Conservation (phyloP, 2,888 invertebrate species). For the Yponomeuta cagnagella region DNA sequence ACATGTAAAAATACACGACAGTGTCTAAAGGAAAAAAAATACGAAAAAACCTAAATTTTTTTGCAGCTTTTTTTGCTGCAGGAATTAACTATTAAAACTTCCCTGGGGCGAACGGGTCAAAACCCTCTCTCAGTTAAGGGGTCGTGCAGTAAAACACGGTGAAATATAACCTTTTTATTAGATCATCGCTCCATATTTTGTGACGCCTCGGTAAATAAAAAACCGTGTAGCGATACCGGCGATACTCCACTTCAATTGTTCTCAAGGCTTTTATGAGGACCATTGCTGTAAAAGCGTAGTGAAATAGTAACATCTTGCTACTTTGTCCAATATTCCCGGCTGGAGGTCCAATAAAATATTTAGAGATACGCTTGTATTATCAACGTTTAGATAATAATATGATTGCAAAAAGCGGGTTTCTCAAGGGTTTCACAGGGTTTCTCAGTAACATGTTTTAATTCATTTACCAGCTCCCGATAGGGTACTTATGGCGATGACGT, state of each 20-base stretch:
- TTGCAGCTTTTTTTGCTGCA: too few relatives aligned
- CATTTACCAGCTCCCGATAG: too few relatives aligned
- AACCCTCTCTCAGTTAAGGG: not conserved
- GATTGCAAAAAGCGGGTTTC: not conserved
- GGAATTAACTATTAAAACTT: not conserved
- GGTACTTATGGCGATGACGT: too few relatives aligned
- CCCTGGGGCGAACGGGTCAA: not conserved
- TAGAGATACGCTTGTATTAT: not conserved
- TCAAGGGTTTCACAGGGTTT: not conserved
- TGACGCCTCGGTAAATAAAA: constrained; percentile 12
- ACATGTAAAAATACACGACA: too few relatives aligned
- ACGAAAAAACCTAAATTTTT: too few relatives aligned
- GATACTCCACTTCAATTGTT: not conserved
- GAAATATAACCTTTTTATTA: constrained; percentile 13
- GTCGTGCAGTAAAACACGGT: constrained; percentile 9
- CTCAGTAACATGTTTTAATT: not conserved
- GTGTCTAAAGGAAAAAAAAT: too few relatives aligned
- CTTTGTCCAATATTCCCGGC: not conserved
- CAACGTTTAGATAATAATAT: too few relatives aligned
- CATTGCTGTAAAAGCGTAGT: not conserved
- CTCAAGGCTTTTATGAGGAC: not conserved
- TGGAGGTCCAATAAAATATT: not conserved
- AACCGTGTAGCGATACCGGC: not conserved
- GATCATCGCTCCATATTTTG: constrained; percentile 14
- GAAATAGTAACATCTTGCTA: not conserved